Base-by-base conservation (phyloP, 30 jellyfish, hydroid and myxozoan genomes). In the Turritopsis rubra region DNA sequence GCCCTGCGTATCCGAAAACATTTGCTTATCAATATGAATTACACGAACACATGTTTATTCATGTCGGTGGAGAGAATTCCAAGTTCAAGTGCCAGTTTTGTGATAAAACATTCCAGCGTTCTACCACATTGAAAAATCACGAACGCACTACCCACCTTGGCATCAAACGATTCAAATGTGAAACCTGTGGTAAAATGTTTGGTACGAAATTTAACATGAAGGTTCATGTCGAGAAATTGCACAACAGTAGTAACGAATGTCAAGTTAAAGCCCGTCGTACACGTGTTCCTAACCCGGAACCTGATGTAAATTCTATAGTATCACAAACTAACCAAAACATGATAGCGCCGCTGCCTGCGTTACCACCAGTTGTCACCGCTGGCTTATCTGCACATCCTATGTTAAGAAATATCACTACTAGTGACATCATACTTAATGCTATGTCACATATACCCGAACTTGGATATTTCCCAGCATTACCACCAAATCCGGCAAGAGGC, bases 61-160 rank as follows among this genome's bases (percentile, higher is more conserved):
- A 81, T 53, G 29, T 20, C 8, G 74, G 54, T 19, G 88, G 88
- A 21, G 85, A 53, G 30, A 26, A 29, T 16, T 81, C 88, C 13
- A 81, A 81, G 85, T 81, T 81, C 52, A 54, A 66, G 18, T 81
- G 88, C 54, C 88, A 81, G 68, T 81, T 53, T 31, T 81, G 88
- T 66, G 85, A 81, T 22, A 81, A 81, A 66, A 19, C 85, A 19
- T 81, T 81, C 52, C 88, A 81, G 74, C 83, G 88, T 28, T 81
- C 88, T 8, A 81, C 88, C 21, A 81, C 88, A 18, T 26, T 81
- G 52, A 81, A 81, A 81, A 81, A 54, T 31, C 88, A 81, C 66
- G 88, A 81, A 81, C 88, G 85, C 9, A 81, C 85, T n/a, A 81
- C 88, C 65, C 88, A 81, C 26, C 52, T 81, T 31, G 88, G 88